Conservation (phyloP, 1,140 invertebrate genomes). For the Tenebrio molitor region DNA sequence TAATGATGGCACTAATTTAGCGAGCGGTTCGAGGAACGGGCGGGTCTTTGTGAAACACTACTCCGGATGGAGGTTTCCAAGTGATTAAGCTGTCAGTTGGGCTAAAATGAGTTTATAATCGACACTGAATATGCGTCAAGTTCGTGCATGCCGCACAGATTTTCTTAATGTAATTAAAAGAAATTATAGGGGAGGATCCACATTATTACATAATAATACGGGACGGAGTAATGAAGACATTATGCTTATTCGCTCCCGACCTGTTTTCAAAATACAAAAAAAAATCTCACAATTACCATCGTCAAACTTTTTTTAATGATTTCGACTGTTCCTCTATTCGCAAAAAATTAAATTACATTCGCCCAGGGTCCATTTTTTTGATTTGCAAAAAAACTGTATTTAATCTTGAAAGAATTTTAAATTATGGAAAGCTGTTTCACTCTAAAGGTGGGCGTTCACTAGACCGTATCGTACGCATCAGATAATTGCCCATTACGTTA, state of each 20-base stretch:
- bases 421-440: too few species aligned
- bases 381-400: too few species aligned
- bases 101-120: slow-evolving; percentile 5
- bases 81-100: slow-evolving; percentile 19
- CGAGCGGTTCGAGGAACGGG: neutral
- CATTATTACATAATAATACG: neutral
- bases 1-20: neutral
- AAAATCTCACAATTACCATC: too few species aligned
- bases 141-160: neutral
- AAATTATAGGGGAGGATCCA: slow-evolving; percentile 14
- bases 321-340: too few species aligned
- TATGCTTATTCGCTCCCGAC: neutral
- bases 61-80: neutral
- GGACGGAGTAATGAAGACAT: neutral
- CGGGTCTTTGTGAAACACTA: slow-evolving; percentile 2
- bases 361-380: too few species aligned
- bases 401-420: too few species aligned
- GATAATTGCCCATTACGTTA: too few species aligned
- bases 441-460: too few species aligned
- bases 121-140: neutral
- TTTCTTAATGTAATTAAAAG: slow-evolving; percentile 9
- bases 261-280: too few species aligned
- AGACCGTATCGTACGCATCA: too few species aligned
- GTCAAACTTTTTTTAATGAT: neutral
- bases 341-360: too few species aligned